Evolutionary conservation across 2,797 vertebrate species (phyloP), one percentile per base, ranked within the genome.

Genomic region (Paguma larvata): DNA sequence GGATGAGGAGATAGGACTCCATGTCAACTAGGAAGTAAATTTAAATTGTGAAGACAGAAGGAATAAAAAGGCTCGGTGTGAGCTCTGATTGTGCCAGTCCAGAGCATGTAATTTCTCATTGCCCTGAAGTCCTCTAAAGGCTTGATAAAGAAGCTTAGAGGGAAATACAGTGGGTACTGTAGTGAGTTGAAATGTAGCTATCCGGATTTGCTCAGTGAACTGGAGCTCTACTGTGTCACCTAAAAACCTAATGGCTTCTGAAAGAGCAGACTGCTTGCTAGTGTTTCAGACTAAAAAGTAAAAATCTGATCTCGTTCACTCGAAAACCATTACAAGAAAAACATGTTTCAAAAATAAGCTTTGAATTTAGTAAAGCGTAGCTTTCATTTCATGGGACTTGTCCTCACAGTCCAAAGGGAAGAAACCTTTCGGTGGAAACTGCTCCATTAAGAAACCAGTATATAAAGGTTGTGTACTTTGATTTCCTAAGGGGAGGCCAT

Each of bases 251-350:
- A 51, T 68, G 70, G 68, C 38, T 95, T 86, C 19, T 70, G 85
- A 89, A 77, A 86, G 68, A 92, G 48, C 65, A 90, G 56, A 63
- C 63, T 94, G 6, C 89, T 34, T 92, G 8, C 89, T 34, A n/a
- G 3, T 32, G 78, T 93, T 96, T 85, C 67, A 67, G n/a, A 83
- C 41, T 86, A 65, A 91, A 56, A 59, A 84, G 84, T 87, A 75
- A 73, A 97, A 86, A 80, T 38, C 30, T 18, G 44, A 77, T 34
- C 80, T 83, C 84, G 32, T 89, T 85, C 13, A 51, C 56, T 56
- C 53, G 51, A 48, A 63, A 27, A 4, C 0, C 3, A 19, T 19
- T 62, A 67, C 27, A 89, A 38, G 5, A 92, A 84, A 77, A 78
- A 59, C n/a, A 65, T 21, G 11, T 53, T 82, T 87, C 4, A 85